Base-by-base conservation (phyloP, 35 echinoderm and acorn worm genomes). In the Apostichopus californicus region DNA sequence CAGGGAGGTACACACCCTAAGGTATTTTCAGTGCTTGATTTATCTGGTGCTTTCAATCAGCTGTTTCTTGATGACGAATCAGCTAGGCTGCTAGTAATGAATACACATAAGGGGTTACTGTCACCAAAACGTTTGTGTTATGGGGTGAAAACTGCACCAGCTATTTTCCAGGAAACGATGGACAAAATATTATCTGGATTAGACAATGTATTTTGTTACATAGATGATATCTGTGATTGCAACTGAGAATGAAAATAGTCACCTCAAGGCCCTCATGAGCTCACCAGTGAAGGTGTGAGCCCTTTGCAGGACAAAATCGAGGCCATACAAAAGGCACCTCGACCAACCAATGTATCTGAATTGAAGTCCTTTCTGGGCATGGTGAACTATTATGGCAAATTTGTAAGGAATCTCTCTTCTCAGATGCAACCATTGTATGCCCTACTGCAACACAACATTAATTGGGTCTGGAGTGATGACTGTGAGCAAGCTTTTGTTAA, bases 371-470 rank as follows among this genome's bases (percentile, higher is more conserved):
- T 91, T 57, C 75, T 87, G 13, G 92, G 95, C 5, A 78, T 96
- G 92, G 24, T 96, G 4, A 93, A 93, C 52, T 96, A 96, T 68
- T 96, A 96, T 91, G 61, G 82, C 10, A 93, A 90, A 73, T 93
- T 93, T 79, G 75, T 53, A 68, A 10, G 46, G 56, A 84, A 95
- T 57, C 60, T 92, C 5, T 68, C 94, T 87, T n/a, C 90, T 28
- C 88, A 80, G 25, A 23, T 92, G 15, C 18, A 55, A 63, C 90
- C 90, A 15, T 81, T 81, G 58, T 80, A 79, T 80, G 55, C 53
- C 46, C 21, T 92, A 58, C 61, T 92, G 54, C 28, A 80, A 5
- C 6, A 17, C 15, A 80, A 52, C 4, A 8, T 25, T 5, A 17
- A 80, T 21, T 80, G 78, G 78, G 6, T 24, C 8, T 80, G 78